These are phyloP conservation scores for Rosalia funebris DNA, from an alignment of 2,888 invertebrate genomes.

Conservation along the genomic window DNA sequence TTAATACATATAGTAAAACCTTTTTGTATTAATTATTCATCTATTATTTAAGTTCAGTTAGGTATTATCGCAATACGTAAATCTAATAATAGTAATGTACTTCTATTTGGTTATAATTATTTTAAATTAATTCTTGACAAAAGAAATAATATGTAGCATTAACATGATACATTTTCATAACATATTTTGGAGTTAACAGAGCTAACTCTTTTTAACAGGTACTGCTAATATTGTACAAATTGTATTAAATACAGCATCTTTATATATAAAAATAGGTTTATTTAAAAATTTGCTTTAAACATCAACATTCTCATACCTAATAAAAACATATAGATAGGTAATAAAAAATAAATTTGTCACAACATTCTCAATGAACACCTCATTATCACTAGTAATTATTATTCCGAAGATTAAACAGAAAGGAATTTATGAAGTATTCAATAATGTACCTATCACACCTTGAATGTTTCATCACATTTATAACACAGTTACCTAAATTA, in stretches of 20 bases:
- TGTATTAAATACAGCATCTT: constrained; percentile 45
- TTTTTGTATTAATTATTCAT: too few species aligned
- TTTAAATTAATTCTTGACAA: too few species aligned
- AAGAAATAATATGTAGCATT: too few species aligned
- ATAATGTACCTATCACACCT: not conserved
- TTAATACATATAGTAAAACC: too few species aligned
- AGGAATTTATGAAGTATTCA: not conserved
- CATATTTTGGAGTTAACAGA: too few species aligned
- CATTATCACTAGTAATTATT: not conserved
- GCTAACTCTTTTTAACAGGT: not conserved
- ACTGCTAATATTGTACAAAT: constrained; percentile 32
- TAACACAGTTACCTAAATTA: not conserved
- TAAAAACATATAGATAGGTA: not conserved
- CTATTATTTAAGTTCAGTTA: too few species aligned
- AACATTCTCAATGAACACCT: too few species aligned
- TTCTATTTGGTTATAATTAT: too few species aligned
- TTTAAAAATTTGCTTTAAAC: not conserved
- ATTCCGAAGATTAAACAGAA: not conserved
- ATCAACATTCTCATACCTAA: not conserved
- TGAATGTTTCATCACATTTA: constrained; percentile 1
- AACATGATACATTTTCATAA: too few species aligned
- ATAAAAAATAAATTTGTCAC: not conserved
- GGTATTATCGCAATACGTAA: too few species aligned
- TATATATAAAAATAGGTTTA: constrained; percentile 10
- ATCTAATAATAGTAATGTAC: too few species aligned